These are phyloP conservation scores for Porites australiensis DNA, from an alignment of 64 coral and sea anemone species.

Conservation along the genomic window DNA sequence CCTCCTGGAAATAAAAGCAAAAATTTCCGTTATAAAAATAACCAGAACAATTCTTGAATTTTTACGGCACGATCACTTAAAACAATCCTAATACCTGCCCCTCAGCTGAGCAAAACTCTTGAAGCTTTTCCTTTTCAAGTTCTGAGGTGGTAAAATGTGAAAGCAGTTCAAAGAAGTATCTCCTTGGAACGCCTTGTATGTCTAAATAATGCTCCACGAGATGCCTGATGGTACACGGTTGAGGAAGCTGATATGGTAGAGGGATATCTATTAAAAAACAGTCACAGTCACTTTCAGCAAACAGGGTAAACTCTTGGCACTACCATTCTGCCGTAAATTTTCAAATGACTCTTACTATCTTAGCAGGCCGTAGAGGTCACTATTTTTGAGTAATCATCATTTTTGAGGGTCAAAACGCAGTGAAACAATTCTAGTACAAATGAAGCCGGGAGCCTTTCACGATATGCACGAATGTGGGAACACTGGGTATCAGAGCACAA, in stretches of 20 bases:
- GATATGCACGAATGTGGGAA: no score
- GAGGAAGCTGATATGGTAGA: conserved; percentile 77
- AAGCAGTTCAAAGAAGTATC: conserved; percentile 97
- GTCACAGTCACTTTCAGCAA: not conserved
- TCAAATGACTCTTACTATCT: no score
- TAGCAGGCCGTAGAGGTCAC: no score
- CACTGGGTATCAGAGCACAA: no score
- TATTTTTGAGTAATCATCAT: no score
- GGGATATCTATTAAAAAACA: conserved; percentile 64
- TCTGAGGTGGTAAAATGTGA: conserved; percentile 97
- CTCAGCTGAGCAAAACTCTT: conserved; percentile 94
- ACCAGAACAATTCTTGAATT: not conserved
- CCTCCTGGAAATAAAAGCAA: conserved; percentile 68
- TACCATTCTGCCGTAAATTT: no score
- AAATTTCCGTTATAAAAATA: not conserved
- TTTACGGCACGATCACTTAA: not conserved
- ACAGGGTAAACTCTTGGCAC: no score
- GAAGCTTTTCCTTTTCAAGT: conserved; percentile 95
- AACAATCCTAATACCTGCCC: conserved; percentile 71
- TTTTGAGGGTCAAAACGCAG: no score
- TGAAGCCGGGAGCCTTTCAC: no score
- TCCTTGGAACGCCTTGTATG: conserved; percentile 90
- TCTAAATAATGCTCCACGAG: conserved; percentile 95
- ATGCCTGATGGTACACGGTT: conserved; percentile 83
- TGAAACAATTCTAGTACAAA: no score